Evolutionary conservation across 2,113 vertebrate genomes (phyloP).

Genomic region (Elachura formosa): DNA sequence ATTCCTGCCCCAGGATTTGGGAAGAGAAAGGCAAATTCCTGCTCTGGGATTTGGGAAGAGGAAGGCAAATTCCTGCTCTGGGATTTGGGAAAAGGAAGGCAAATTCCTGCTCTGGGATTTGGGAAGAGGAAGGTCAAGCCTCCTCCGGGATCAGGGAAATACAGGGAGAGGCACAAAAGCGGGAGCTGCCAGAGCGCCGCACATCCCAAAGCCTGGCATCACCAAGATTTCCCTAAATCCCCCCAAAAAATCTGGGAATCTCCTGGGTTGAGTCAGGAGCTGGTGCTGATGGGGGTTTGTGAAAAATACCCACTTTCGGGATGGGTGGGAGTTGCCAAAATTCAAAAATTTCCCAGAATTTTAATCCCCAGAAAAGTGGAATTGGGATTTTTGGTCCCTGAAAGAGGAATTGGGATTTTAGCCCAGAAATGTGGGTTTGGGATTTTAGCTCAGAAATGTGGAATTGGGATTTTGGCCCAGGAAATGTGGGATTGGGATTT

Average conservation of each 20-base stretch:
- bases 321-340: not conserved
- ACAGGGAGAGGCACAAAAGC: not conserved
- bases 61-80: not conserved
- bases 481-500: no score
- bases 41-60: no score
- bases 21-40: not conserved
- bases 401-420: no score
- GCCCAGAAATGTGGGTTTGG: no score
- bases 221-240: not conserved
- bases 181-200: not conserved
- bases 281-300: not conserved
- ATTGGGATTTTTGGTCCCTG: no score
- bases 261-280: not conserved
- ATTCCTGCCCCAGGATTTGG: accelerated
- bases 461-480: no score
- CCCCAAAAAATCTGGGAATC: accelerated
- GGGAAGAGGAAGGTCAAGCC: not conserved
- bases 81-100: no score
- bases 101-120: no score
- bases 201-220: accelerated
- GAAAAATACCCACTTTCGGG: accelerated
- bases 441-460: no score
- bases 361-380: no score
- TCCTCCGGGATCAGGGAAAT: not conserved
- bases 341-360: no score